Evolutionary conservation across 1,140 invertebrate species (phyloP).

Genomic region (Vanessa tameamea): DNA sequence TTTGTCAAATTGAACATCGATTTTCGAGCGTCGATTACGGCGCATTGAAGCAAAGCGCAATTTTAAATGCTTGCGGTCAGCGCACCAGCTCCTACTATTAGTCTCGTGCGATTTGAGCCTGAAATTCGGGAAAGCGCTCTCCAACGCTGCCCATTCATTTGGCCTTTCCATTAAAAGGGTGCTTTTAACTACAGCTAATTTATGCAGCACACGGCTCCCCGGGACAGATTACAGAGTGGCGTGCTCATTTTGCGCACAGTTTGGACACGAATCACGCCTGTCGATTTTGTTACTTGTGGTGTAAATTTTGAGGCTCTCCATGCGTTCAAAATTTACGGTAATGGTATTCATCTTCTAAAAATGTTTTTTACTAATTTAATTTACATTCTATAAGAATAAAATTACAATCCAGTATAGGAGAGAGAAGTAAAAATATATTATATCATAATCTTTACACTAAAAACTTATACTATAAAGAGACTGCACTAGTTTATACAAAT

Average conservation of each 20-base stretch:
- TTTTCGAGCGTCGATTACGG: constrained; percentile 14
- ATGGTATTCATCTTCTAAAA: background rate
- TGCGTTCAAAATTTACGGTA: constrained; percentile 2
- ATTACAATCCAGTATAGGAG: too few species aligned
- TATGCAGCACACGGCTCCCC: constrained; percentile 31
- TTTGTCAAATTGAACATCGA: constrained; percentile 8
- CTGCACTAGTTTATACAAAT: too few species aligned
- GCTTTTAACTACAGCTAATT: constrained; percentile 44
- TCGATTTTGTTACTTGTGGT: constrained; percentile 19
- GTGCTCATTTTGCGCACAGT: constrained; percentile 19
- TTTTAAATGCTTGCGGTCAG: constrained; percentile 37
- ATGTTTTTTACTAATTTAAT: too few species aligned
- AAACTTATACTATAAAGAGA: too few species aligned
- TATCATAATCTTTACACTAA: too few species aligned
- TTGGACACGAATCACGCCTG: constrained; percentile 19
- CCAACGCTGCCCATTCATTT: constrained; percentile 44
- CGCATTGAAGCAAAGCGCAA: constrained; percentile 13
- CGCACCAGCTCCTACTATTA: constrained; percentile 31
- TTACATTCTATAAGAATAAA: too few species aligned
- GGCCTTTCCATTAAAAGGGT: constrained; percentile 43
- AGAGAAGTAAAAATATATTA: too few species aligned
- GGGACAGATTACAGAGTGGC: constrained; percentile 30
- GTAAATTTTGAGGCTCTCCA: constrained; percentile 10
- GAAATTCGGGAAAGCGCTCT: constrained; percentile 37
- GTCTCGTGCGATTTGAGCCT: constrained; percentile 31